phyloP scores from a whole-genome alignment of 2,113 vertebrate species.

The Pseudolaguvia tuberculata region DNA sequence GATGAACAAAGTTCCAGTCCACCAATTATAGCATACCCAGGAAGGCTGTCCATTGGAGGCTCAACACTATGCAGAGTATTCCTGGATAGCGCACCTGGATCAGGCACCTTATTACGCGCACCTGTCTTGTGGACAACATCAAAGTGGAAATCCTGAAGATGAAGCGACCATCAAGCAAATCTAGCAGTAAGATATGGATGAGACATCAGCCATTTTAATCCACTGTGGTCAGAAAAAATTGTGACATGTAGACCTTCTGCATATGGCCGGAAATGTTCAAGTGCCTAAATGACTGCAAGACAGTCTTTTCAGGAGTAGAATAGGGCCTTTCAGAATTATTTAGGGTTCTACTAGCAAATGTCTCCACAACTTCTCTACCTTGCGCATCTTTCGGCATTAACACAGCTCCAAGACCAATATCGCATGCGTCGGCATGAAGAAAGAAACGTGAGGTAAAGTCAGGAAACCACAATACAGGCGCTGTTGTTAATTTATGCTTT shows the following conservation, averaged over 20 bases:
- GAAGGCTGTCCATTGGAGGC: not conserved
- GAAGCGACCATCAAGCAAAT: slow-evolving; percentile 9
- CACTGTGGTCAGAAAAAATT: slow-evolving; percentile 32
- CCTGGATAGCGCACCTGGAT: not conserved
- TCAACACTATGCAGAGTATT: not conserved
- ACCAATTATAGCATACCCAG: not conserved
- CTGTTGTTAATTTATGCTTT: no score
- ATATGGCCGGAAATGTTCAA: slow-evolving; percentile 28
- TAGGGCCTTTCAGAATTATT: not conserved
- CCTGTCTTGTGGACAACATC: slow-evolving; percentile 21
- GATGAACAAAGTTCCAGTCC: not conserved
- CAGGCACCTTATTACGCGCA: slow-evolving; percentile 7
- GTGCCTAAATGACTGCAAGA: slow-evolving; percentile 4
- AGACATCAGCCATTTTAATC: slow-evolving; percentile 19
- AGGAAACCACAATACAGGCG: no score
- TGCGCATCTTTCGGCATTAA: slow-evolving; percentile 17
- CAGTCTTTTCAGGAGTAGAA: not conserved
- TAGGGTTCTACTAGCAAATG: not conserved
- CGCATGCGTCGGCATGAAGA: no score
- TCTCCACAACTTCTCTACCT: slow-evolving; percentile 5
- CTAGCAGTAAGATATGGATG: not conserved
- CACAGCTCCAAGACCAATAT: no score
- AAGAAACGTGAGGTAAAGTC: no score
- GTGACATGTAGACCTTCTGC: slow-evolving; percentile 17
- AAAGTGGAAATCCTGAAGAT: not conserved